These are phyloP conservation scores for Ellobius talpinus DNA, from an alignment of 2,113 vertebrate species.

Conservation along the genomic window DNA sequence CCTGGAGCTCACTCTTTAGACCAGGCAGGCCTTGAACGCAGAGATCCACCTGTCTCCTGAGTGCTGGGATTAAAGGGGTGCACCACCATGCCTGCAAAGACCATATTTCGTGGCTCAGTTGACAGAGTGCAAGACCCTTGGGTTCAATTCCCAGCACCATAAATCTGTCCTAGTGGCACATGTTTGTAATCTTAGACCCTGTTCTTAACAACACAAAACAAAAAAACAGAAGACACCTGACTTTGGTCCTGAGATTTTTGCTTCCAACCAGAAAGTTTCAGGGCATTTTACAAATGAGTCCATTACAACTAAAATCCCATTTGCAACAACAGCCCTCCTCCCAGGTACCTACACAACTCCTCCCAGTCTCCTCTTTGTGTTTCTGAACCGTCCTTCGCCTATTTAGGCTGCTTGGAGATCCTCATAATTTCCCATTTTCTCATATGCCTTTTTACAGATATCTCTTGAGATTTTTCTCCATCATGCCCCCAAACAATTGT, in stretches of 20 bases:
- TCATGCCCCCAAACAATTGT: not conserved
- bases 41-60: not conserved
- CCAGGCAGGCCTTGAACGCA: not conserved
- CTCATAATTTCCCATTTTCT: not conserved
- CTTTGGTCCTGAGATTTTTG: not conserved
- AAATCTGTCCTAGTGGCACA: not conserved
- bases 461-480: not conserved
- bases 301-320: not conserved
- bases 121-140: not conserved
- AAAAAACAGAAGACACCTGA: not conserved
- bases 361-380: not conserved
- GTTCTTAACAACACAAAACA: not conserved
- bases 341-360: not conserved
- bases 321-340: not conserved
- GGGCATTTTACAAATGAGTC: not conserved
- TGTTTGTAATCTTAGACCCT: not conserved
- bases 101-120: not conserved
- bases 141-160: not conserved
- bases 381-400: not conserved
- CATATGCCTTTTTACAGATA: not conserved
- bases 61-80: not conserved
- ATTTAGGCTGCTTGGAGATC: not conserved
- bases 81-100: not conserved
- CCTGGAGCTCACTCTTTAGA: not conserved
- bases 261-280: slow-evolving; percentile 26